Conservation (phyloP, 1,140 invertebrate genomes). For the Drosophila insularis region DNA sequence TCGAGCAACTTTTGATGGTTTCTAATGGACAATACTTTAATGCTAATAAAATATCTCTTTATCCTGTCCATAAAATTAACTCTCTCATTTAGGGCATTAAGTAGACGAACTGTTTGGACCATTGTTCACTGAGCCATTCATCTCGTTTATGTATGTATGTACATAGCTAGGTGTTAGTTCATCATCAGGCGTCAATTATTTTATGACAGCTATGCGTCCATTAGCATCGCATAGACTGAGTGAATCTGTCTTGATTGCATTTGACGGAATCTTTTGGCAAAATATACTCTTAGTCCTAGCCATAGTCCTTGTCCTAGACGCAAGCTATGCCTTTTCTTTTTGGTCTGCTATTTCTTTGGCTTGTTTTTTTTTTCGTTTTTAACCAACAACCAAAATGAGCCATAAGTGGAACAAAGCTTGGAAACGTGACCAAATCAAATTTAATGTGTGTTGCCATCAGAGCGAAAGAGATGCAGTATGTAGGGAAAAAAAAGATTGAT, state of each 20-base stretch:
- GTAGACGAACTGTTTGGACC: conserved; percentile 3
- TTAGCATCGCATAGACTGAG: conserved; percentile 41
- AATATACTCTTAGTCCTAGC: background rate
- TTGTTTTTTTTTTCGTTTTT: background rate
- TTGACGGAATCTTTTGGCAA: background rate
- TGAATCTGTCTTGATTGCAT: conserved; percentile 58
- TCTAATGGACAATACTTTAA: too few species aligned
- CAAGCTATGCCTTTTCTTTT: background rate
- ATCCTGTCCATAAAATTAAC: background rate
- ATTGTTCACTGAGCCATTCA: conserved; percentile 22
- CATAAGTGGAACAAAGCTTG: conserved; percentile 82
- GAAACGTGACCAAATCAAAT: conserved; percentile 82
- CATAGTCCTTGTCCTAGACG: background rate
- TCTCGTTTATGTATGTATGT: background rate
- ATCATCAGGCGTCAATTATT: conserved; percentile 62
- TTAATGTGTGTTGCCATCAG: conserved; percentile 70
- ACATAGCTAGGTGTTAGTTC: background rate
- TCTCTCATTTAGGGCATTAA: background rate
- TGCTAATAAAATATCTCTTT: too few species aligned
- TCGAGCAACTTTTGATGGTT: too few species aligned
- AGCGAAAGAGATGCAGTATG: conserved; percentile 27
- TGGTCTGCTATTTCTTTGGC: background rate
- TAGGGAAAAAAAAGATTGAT: conserved; percentile 25
- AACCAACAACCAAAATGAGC: conserved; percentile 66
- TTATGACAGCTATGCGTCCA: conserved; percentile 68